Percentiles rank a stretch among this genome's conserved stretches.
Evolutionary conservation across 1,140 invertebrate species (phyloP).

Genomic region (Eurosta solidaginis): DNA sequence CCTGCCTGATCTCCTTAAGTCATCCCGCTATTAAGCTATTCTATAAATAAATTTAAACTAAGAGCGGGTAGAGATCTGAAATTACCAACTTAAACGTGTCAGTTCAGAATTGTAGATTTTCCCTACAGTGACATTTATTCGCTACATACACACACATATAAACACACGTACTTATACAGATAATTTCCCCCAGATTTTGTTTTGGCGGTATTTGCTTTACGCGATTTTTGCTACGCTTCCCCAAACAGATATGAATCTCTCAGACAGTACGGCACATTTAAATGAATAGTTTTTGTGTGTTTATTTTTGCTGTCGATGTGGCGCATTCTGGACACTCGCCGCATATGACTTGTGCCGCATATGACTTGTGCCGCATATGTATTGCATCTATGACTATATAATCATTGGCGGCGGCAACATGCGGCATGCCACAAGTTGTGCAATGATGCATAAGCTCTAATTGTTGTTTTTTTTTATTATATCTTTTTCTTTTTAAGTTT

Average conservation of each 20-base stretch:
- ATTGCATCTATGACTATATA: too few species aligned
- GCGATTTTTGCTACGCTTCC: neutral
- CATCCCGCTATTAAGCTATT: too few species aligned
- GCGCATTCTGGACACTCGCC: constrained; percentile 1
- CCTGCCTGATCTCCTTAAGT: too few species aligned
- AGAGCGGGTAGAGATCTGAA: too few species aligned
- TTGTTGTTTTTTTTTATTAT: neutral
- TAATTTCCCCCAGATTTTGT: neutral
- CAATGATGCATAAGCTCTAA: neutral
- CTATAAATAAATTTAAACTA: too few species aligned
- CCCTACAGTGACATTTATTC: too few species aligned
- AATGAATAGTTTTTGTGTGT: neutral
- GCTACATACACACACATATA: neutral
- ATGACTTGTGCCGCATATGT: neutral
- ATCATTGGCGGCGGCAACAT: neutral
- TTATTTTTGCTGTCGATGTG: neutral
- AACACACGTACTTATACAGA: neutral
- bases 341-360: neutral
- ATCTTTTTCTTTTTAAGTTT: too few species aligned
- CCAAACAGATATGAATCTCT: constrained; percentile 22
- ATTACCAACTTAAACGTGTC: too few species aligned
- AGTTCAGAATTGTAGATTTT: too few species aligned
- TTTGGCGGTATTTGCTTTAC: neutral
- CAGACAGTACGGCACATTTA: constrained; percentile 33
- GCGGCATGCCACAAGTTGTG: neutral